Percentiles rank a stretch among this genome's conserved stretches.
Evolutionary conservation across 1,140 invertebrate species (phyloP).

Genomic region (Drosophila takahashii): DNA sequence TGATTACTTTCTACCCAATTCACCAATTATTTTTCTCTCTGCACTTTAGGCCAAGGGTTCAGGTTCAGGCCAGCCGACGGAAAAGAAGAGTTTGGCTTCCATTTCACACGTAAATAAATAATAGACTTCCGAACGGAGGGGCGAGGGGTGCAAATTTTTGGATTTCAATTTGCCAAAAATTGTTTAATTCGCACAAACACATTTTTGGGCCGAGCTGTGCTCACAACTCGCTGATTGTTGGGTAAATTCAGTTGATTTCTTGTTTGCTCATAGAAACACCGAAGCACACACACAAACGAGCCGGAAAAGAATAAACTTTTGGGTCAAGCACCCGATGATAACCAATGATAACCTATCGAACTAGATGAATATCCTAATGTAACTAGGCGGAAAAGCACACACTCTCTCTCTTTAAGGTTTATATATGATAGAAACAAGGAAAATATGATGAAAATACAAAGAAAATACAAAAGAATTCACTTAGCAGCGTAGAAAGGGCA

Average conservation of each 20-base stretch:
- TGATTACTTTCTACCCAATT: not conserved
- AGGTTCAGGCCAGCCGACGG: not conserved
- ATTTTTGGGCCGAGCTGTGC: constrained; percentile 23
- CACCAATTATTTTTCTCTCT: not conserved
- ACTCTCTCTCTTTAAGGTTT: not conserved
- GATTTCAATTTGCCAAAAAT: constrained; percentile 45
- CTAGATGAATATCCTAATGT: constrained; percentile 21
- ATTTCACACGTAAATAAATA: constrained; percentile 59
- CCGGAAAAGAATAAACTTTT: constrained; percentile 2
- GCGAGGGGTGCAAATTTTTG: constrained; percentile 16
- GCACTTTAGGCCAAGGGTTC: not conserved
- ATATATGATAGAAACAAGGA: not conserved
- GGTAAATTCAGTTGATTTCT: constrained; percentile 41
- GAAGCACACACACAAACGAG: constrained; percentile 4
- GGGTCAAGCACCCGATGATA: constrained; percentile 8
- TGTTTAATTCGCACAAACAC: constrained; percentile 47
- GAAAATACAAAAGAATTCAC: constrained; percentile 3
- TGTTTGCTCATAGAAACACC: constrained; percentile 21
- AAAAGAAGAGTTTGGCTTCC: constrained; percentile 33
- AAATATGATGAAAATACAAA: too few species aligned
- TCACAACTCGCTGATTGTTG: constrained; percentile 43
- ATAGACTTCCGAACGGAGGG: constrained; percentile 12
- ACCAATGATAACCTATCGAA: constrained; percentile 20
- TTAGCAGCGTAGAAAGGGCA: constrained; percentile 28
- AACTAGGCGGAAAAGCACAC: constrained; percentile 21